Evolutionary conservation across 2,888 invertebrate genomes (phyloP), one percentile per base, ranked within the genome.

Genomic region (Tetragonisca angustula): DNA sequence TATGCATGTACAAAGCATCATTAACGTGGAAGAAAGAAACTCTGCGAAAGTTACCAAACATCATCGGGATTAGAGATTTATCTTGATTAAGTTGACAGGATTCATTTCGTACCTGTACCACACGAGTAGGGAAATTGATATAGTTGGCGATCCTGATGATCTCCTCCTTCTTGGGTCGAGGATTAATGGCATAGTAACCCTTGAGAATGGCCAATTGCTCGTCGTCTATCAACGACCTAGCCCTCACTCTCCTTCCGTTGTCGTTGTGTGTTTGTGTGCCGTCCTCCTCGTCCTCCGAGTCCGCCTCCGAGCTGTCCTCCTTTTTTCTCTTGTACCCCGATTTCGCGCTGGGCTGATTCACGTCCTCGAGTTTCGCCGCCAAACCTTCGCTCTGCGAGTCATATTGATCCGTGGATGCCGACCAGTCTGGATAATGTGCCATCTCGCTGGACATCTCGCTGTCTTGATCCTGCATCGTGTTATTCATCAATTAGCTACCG

Each of bases 111-210:
- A 93, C 93, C 91, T 94, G 94, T 87, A 94, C 94, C 13, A 94
- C 94, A 19, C 94, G 92, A 70, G 96, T 95, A 64, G 96, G 95
- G 89, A 96, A 96, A 76, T 95, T 95, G 74, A 96, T 95, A 91
- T 95, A 95, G 85, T 97, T 96, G 4, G 99, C 99, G 90, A 99
- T 98, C 93, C 97, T 96, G 74, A 97, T 97, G 90, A 99, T 97
- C 93, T 99, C 99, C 90, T 98, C 98, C 71, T 99, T 97, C 92
- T 98, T 98, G 2, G 99, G 99, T 83, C 99, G 96, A 15, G 99
- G 97, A 95, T 99, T 99, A 32, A 97, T 94, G 72, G 97, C 96
- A 94, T 99, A 99, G 93, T 98, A 98, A 85, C 97, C 97, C 93
- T 98, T 98, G 75, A 99, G 95, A 77, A 98, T 96, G 65, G 97